phyloP scores from a whole-genome alignment of 2,113 vertebrate species.

The Fulica atra region DNA sequence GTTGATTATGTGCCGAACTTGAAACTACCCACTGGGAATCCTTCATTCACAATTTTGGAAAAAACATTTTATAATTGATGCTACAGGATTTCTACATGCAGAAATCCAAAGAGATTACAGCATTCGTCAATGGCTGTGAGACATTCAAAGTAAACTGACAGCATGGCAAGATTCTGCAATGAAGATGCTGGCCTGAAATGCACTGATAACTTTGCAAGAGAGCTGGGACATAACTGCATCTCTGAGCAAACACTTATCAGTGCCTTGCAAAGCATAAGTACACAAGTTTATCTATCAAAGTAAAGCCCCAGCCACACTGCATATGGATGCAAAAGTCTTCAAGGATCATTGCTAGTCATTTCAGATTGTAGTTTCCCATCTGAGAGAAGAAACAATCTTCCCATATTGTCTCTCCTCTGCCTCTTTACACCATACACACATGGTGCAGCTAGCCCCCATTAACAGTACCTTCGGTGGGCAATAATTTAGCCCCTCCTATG shows the following conservation, averaged over 20 bases:
- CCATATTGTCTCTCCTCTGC: neutral
- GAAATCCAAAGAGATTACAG: neutral
- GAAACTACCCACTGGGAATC: neutral
- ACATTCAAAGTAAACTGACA: neutral
- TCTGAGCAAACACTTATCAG: neutral
- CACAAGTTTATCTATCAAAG: neutral
- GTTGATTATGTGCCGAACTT: neutral
- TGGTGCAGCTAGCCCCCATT: accelerated
- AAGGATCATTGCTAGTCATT: neutral
- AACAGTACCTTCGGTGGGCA: neutral
- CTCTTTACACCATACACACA: neutral
- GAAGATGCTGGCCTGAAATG: neutral
- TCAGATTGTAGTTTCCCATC: neutral
- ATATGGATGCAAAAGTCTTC: neutral
- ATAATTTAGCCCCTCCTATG: neutral
- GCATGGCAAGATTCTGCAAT: neutral
- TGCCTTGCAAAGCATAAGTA: neutral
- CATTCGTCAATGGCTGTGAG: neutral
- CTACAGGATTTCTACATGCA: neutral
- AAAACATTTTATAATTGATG: neutral
- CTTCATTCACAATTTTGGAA: neutral
- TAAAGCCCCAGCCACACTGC: neutral
- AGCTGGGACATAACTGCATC: neutral
- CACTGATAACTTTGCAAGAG: neutral
- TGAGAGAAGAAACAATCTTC: neutral